Conservation (phyloP, 2,888 invertebrate species). For the Sinotaia quadrata region DNA sequence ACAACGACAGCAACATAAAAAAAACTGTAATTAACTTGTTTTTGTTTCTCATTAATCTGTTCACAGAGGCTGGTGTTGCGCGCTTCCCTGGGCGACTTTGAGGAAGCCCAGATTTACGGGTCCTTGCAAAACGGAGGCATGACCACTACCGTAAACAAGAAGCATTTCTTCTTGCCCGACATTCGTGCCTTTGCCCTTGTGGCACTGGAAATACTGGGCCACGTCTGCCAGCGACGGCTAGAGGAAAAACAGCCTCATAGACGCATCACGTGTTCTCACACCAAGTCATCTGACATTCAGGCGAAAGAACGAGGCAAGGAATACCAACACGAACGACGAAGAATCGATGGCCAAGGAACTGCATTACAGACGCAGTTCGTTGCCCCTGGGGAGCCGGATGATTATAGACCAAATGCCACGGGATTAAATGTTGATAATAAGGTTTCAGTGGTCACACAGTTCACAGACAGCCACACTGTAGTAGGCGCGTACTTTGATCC, state of each 20-base stretch:
- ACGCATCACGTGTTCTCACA: slow-evolving; percentile 7
- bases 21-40: too few species aligned
- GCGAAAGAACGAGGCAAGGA: background rate
- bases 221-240: slow-evolving; percentile 53
- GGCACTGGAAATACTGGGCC: slow-evolving; percentile 55
- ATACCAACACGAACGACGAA: background rate
- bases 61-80: slow-evolving; percentile 60
- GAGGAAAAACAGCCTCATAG: slow-evolving; percentile 38
- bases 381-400: slow-evolving; percentile 29
- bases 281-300: background rate
- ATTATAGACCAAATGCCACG: background rate
- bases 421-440: background rate
- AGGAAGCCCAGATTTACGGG: slow-evolving; percentile 60
- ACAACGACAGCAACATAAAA: too few species aligned
- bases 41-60: background rate
- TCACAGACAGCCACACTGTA: background rate
- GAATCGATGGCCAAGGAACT: background rate
- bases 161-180: slow-evolving; percentile 61
- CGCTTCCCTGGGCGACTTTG: slow-evolving; percentile 63
- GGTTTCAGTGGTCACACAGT: background rate
- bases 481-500: too few species aligned
- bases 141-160: slow-evolving; percentile 47
- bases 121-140: slow-evolving; percentile 56
- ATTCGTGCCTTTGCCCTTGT: slow-evolving; percentile 62
- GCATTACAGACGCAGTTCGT: slow-evolving; percentile 19